Base-by-base conservation (phyloP, 2,888 invertebrate species). In the Agrotis exclamationis region DNA sequence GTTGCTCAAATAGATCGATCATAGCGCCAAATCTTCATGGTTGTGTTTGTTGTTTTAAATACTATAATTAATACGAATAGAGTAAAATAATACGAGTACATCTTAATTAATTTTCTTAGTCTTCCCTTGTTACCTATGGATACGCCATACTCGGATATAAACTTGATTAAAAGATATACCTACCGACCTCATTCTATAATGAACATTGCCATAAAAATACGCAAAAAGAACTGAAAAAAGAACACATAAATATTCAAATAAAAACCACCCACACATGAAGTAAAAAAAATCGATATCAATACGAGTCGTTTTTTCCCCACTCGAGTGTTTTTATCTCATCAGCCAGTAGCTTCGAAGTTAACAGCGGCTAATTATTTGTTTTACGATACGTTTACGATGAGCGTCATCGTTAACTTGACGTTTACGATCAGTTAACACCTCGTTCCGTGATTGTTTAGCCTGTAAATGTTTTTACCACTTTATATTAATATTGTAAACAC, bases 401-500 rank as follows among this genome's bases (percentile, higher is more conserved):
- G 91, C 90, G 90, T 91, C 89, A 91, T 94, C 93, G 93, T 95
- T 93, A 93, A 92, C 88, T 92, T 93, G 95, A 95, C 95, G 86
- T 95, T 96, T 93, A 96, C 95, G 96, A 95, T 92, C 94, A 88
- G 88, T 92, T 93, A 90, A 92, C 95, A 94, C 94, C 92, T 86
- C 92, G 90, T 81, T n/a, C 89, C 85, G 90, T 91, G 94, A 94
- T 94, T 94, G 93, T 93, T 88, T 85, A 81, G 84, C 83, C 77
- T 76, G 74, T 84, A 83, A 78, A 78, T 83, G 89, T 92, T 90
- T 92, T 84, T 91, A 87, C 89, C 90, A 87, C 89, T 91, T 91
- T 84, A 91, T 90, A 92, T 92, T 92, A 89, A 93, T 92, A 91
- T 89, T 89, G 91, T 93, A 93, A 92, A 93, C 92, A 92, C 59